A percentile compares a stretch with the other conserved stretches of the same genome.
These are phyloP conservation scores for Elephas maximus DNA, from an alignment of 2,113 vertebrate species.

Conservation along the genomic window DNA sequence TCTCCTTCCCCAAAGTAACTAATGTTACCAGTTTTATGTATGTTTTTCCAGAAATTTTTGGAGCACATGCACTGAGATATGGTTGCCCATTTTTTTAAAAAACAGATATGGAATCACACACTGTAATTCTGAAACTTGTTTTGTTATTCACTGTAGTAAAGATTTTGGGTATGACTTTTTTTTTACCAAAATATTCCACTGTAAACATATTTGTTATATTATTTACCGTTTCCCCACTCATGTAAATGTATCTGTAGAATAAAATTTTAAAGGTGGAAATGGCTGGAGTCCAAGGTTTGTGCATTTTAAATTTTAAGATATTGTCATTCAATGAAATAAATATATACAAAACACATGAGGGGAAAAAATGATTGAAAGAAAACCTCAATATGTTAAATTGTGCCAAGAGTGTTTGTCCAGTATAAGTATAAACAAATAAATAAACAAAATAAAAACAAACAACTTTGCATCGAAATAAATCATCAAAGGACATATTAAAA, in stretches of 20 bases:
- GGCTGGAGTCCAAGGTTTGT: background rate
- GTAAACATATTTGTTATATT: background rate
- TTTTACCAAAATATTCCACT: background rate
- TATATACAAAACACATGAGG: background rate
- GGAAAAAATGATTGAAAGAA: background rate
- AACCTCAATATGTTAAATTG: background rate
- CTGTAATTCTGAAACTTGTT: background rate
- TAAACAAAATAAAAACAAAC: background rate
- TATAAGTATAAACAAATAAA: background rate
- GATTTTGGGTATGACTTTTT: background rate
- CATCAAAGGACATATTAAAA: background rate
- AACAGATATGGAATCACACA: background rate
- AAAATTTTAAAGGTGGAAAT: background rate
- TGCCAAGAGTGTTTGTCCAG: background rate
- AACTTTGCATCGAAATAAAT: background rate
- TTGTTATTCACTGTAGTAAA: background rate
- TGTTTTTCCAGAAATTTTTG: conserved; percentile 1
- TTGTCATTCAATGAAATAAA: background rate
- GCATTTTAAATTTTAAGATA: conserved; percentile 28
- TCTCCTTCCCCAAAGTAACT: background rate
- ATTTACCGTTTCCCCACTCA: background rate
- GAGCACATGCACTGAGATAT: background rate
- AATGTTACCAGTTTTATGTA: background rate
- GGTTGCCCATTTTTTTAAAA: background rate
- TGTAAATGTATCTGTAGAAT: background rate